Evolutionary conservation across 2,888 invertebrate genomes (phyloP).

Genomic region (Cataglyphis cursor): DNA sequence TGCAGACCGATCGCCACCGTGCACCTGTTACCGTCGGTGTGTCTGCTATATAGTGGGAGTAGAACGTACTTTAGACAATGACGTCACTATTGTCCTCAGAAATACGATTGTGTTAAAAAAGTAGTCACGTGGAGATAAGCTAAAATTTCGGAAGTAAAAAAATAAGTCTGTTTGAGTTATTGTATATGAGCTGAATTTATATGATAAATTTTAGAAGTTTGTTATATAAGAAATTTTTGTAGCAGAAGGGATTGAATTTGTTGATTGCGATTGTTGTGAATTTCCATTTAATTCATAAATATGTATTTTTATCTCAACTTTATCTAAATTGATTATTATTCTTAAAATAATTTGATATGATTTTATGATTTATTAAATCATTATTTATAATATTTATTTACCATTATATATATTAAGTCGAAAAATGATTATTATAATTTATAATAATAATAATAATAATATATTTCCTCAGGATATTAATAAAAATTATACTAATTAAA

Average conservation of each 20-base stretch:
- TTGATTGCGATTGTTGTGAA: neutral
- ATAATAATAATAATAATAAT: neutral
- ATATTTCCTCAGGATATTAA: neutral
- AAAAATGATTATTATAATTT: neutral
- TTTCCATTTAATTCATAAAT: neutral
- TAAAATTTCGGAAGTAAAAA: slow-evolving; percentile 13
- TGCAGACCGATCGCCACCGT: slow-evolving; percentile 71
- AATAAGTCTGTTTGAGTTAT: neutral
- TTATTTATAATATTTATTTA: neutral
- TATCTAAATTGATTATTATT: slow-evolving; percentile 1
- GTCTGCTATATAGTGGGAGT: slow-evolving; percentile 70
- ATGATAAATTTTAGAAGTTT: slow-evolving; percentile 18
- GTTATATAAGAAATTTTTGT: neutral
- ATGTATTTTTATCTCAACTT: neutral
- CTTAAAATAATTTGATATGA: neutral
- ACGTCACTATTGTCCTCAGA: slow-evolving; percentile 62
- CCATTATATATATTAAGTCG: neutral
- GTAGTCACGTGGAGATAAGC: slow-evolving; percentile 25
- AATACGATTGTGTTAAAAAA: slow-evolving; percentile 44
- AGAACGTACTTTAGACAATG: slow-evolving; percentile 64
- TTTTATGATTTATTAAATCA: neutral
- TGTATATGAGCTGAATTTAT: neutral
- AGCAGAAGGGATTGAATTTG: neutral
- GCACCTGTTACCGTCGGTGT: slow-evolving; percentile 73
- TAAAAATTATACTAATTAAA: neutral